Evolutionary conservation across 2,113 vertebrate species (phyloP).

Genomic region (Gambusia holbrooki): DNA sequence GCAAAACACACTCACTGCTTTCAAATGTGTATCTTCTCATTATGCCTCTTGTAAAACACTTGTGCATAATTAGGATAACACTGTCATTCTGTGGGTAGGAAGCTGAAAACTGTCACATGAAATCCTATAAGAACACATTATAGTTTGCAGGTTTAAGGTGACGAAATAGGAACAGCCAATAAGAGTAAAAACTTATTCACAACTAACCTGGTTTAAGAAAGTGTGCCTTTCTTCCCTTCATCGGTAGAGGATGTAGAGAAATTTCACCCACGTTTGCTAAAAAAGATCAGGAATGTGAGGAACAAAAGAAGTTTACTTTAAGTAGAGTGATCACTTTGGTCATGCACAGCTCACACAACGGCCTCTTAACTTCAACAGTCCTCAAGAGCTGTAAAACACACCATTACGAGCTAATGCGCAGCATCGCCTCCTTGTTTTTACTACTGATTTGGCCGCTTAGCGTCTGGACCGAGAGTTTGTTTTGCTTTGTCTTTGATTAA

Average conservation of each 20-base stretch:
- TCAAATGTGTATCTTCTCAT: not conserved
- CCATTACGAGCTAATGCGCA: slow-evolving; percentile 55
- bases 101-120: not conserved
- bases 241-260: slow-evolving; percentile 5
- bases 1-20: not conserved
- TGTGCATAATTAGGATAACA: not conserved
- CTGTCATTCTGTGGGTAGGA: not conserved
- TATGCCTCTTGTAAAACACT: not conserved
- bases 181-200: not conserved
- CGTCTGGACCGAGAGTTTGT: slow-evolving; percentile 55
- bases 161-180: not conserved
- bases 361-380: slow-evolving; percentile 33
- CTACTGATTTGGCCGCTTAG: slow-evolving; percentile 54
- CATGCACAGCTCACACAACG: slow-evolving; percentile 29
- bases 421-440: slow-evolving; percentile 60
- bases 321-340: slow-evolving; percentile 19
- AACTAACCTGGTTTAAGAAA: too few relatives aligned
- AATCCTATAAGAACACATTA: not conserved
- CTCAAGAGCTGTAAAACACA: slow-evolving; percentile 57
- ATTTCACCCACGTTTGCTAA: slow-evolving; percentile 18
- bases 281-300: slow-evolving; percentile 29
- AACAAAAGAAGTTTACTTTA: slow-evolving; percentile 41
- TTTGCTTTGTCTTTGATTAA: slow-evolving; percentile 72
- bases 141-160: not conserved
- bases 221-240: slow-evolving; percentile 20